A percentile compares a stretch with the other conserved stretches of the same genome.
These are phyloP conservation scores for Cairina moschata DNA, from an alignment of 2,113 vertebrate genomes.

Conservation along the genomic window DNA sequence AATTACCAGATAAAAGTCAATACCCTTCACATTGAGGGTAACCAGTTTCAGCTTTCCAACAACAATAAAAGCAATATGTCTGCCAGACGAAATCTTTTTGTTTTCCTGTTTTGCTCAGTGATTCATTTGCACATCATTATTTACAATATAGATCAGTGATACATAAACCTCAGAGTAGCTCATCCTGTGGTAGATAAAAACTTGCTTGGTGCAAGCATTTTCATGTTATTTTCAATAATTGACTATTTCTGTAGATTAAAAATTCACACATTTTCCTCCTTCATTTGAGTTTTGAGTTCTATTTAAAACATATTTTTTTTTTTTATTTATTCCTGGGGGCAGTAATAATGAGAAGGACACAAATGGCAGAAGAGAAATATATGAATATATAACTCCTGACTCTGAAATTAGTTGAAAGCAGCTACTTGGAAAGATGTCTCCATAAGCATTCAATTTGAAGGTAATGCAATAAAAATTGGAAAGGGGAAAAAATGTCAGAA, in stretches of 20 bases:
- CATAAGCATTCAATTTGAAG: not conserved
- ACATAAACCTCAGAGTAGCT: not conserved
- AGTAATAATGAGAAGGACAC: not conserved
- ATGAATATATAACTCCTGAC: not conserved
- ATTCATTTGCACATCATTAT: not conserved
- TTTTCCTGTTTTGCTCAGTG: not conserved
- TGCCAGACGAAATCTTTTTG: not conserved
- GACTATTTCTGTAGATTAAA: not conserved
- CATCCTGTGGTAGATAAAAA: not conserved
- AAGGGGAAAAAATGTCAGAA: not conserved
- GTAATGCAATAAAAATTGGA: not conserved
- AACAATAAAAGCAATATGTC: not conserved
- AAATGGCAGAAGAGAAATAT: not conserved
- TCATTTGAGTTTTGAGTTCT: not conserved
- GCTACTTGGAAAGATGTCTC: not conserved
- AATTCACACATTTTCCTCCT: not conserved
- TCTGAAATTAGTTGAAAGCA: not conserved
- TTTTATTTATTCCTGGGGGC: not conserved
- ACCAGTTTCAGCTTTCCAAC: not conserved
- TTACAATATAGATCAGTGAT: not conserved
- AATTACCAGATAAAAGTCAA: rapidly evolving
- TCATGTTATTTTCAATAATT: not conserved
- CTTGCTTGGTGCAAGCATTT: not conserved
- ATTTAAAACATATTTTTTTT: not conserved
- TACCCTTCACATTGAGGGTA: not conserved